Base-by-base conservation (phyloP, 2,888 invertebrate species). In the Girardia tigrina region DNA sequence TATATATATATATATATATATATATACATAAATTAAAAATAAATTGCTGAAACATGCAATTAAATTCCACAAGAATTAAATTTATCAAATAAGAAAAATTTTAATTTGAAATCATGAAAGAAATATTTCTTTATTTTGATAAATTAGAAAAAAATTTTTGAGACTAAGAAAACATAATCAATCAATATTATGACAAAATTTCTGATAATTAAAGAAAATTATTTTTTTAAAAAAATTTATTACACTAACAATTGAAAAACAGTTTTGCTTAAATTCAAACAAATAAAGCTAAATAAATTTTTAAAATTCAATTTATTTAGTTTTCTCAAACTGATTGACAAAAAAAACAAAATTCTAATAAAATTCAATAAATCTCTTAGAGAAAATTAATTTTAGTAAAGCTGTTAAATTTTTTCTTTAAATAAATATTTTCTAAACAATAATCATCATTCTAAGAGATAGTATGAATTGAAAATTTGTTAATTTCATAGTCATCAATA, bases 311-410 rank as follows among this genome's bases (percentile, higher is more conserved):
- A 56, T n/a, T 56, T 23, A 56, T 56, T 56, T 56, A 8, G 23
- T 56, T 56, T 56, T 56, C 56, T 56, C 23, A 56, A 56, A 56
- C 56, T 56, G 56, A n/a, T 56, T 56, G 56, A 4, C 36, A 36
- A 36, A 36, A 56, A 56, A 56, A 56, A n/a, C n/a, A n/a, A n/a
- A n/a, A n/a, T n/a, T n/a, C n/a, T n/a, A 56, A 56, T n/a, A 56
- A 56, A 56, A 56, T 56, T 56, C 56, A 56, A 56, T 56, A 56
- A 56, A 56, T 56, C 56, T 56, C 56, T 56, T 56, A 56, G 56
- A 56, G 56, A 56, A 56, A 56, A 56, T 56, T 56, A 56, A 56
- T 56, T 56, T 56, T 56, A 4, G 56, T 56, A 56, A 56, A 56
- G 56, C 56, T 56, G 23, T 56, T 56, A 56, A 56, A 56, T 56